phyloP scores from a whole-genome alignment of 1,140 invertebrate species.

The Drosophila pectinifera region DNA sequence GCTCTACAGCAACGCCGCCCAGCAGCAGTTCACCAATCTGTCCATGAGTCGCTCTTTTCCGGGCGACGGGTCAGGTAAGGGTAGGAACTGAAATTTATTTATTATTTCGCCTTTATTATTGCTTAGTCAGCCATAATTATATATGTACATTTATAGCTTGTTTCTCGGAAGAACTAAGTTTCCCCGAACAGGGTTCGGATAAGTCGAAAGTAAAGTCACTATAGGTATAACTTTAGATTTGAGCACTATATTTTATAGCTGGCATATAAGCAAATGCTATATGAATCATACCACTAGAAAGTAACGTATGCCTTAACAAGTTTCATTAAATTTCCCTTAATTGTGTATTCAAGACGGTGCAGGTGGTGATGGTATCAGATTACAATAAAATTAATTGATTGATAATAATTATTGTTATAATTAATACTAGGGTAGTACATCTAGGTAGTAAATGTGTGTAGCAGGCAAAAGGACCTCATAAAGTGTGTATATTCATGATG shows the following conservation, averaged over 20 bases:
- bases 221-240: neutral
- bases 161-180: neutral
- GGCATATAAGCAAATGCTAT: neutral
- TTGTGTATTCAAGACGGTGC: neutral
- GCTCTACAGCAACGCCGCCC: slow-evolving; percentile 75
- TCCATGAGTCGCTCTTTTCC: slow-evolving; percentile 80
- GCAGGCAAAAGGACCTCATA: too few species aligned
- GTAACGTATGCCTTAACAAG: too few species aligned
- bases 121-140: neutral
- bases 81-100: slow-evolving; percentile 38
- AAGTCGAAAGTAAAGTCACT: neutral
- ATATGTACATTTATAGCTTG: neutral
- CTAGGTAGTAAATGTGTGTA: too few species aligned
- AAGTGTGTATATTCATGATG: too few species aligned
- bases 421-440: too few species aligned
- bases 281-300: neutral
- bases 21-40: slow-evolving; percentile 82
- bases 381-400: neutral
- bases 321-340: neutral
- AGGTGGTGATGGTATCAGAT: neutral
- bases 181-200: too few species aligned
- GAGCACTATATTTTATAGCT: neutral
- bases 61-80: slow-evolving; percentile 81
- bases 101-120: neutral
- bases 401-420: neutral